Evolutionary conservation across 1,140 invertebrate species (phyloP).

Genomic region (Drosophila orosa): DNA sequence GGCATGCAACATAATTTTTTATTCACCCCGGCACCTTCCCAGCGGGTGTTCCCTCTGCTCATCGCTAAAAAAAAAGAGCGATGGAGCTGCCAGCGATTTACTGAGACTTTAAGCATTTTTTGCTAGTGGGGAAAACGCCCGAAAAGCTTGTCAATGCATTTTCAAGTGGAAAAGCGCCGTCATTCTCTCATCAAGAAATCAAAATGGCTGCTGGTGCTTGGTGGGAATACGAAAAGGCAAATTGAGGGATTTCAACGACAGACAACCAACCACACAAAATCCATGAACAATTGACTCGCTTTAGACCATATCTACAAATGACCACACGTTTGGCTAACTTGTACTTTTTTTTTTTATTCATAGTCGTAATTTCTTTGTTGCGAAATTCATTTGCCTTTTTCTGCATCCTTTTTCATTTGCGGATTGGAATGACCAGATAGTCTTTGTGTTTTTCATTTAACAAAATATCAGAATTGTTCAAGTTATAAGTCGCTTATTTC

Average conservation of each 20-base stretch:
- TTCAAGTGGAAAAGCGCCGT: slow-evolving; percentile 8
- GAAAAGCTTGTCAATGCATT: slow-evolving; percentile 30
- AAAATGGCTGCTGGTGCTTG: neutral
- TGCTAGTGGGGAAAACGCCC: neutral
- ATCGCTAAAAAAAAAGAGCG: neutral
- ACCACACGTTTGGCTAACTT: neutral
- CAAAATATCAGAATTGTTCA: neutral
- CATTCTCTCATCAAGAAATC: slow-evolving; percentile 1
- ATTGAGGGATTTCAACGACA: slow-evolving; percentile 1
- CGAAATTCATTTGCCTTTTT: slow-evolving; percentile 8
- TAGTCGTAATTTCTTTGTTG: neutral
- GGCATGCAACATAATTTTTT: slow-evolving; percentile 75
- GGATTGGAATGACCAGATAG: neutral
- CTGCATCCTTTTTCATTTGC: neutral
- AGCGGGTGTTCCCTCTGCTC: slow-evolving; percentile 39
- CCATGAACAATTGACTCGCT: slow-evolving; percentile 16
- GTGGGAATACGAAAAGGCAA: slow-evolving; percentile 1
- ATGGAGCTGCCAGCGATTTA: slow-evolving; percentile 8
- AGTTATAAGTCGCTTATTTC: neutral
- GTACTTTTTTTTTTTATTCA: neutral
- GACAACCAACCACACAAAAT: neutral
- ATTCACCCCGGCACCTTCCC: slow-evolving; percentile 48
- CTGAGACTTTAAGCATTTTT: slow-evolving; percentile 22
- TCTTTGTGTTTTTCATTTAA: neutral
- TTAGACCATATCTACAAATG: slow-evolving; percentile 2